phyloP scores from a whole-genome alignment of 2,113 vertebrate genomes.

The Rhinopomastus cyanomelas region DNA sequence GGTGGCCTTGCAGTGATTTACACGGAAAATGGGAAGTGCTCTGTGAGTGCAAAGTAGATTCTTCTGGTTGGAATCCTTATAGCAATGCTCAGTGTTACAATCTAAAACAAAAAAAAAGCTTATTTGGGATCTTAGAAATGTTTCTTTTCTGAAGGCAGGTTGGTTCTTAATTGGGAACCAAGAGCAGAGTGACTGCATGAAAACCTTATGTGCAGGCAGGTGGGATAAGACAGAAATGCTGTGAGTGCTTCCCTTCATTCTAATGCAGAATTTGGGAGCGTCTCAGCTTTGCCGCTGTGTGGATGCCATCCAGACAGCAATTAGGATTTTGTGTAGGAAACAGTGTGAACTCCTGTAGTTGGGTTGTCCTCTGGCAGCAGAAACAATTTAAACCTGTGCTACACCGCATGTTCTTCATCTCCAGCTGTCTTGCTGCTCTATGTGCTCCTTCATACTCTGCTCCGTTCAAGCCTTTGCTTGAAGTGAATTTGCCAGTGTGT shows the following conservation, averaged over 20 bases:
- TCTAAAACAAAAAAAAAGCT: background rate
- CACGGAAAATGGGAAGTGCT: background rate
- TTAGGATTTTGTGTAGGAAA: slow-evolving; percentile 1
- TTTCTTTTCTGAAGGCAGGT: background rate
- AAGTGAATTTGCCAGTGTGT: background rate
- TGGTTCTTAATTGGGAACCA: background rate
- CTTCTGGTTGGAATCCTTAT: background rate
- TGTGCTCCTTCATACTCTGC: background rate
- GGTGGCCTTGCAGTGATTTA: background rate
- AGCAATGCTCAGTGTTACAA: background rate
- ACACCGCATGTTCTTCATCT: background rate
- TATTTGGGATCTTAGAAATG: background rate
- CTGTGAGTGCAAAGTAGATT: background rate
- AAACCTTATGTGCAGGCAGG: background rate
- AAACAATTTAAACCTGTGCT: slow-evolving; percentile 2
- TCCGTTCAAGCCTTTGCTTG: background rate
- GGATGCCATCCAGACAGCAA: background rate
- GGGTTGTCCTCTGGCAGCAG: slow-evolving; percentile 27
- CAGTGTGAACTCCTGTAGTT: background rate
- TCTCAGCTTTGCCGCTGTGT: background rate
- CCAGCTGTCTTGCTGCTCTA: background rate
- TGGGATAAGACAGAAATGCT: background rate
- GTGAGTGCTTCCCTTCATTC: background rate
- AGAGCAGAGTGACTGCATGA: background rate
- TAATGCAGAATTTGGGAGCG: background rate